Evolutionary conservation across 2,888 invertebrate genomes (phyloP), one percentile per base, ranked within the genome.

Genomic region (Orthonychiurus folsomi): DNA sequence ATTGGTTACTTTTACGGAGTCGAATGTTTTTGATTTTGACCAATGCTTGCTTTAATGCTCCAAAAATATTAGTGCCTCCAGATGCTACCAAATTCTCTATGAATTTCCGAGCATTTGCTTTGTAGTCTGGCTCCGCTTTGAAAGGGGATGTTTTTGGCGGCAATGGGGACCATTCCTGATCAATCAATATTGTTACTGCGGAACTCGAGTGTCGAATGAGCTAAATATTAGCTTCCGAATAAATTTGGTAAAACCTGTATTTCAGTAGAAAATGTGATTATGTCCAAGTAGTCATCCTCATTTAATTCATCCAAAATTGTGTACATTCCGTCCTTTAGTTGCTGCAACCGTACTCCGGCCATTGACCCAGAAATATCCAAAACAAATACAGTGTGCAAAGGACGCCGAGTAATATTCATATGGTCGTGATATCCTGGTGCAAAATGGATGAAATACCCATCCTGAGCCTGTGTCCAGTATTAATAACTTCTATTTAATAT

Each of bases 361-460:
- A 88, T 88, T 58, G 87, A 87, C 9, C 87, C 86, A 37, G 86
- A 86, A 0, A 85, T 83, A 75, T 88, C 88, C 73, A 88, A 78
- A 20, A 88, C 84, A 75, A 88, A 88, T 9, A 87, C 81, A 3
- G 85, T 84, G 73, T 85, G 82, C 75, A 87, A 87, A 63, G 79
- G 80, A 55, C 86, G 77, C 1, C 84, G 80, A 23, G 80, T 78
- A 63, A 85, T 75, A 24, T 82, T 80, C 5, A 37, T 37, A 5
- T 9, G 15, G 5, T 15, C 37, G 5, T 15, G 37, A 37, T 5
- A 9, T 2, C 77, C 76, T 0, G 87, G 87, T 5, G 86, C 83
- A 78, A 86, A 87, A 73, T 88, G 87, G 0, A 87, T 85, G 76
- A 88, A 88, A 76, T 86, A 86, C 0, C 86, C 87, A 63, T 79